Conservation (phyloP, 2,888 invertebrate genomes). For the Schizotus pectinicornis region DNA sequence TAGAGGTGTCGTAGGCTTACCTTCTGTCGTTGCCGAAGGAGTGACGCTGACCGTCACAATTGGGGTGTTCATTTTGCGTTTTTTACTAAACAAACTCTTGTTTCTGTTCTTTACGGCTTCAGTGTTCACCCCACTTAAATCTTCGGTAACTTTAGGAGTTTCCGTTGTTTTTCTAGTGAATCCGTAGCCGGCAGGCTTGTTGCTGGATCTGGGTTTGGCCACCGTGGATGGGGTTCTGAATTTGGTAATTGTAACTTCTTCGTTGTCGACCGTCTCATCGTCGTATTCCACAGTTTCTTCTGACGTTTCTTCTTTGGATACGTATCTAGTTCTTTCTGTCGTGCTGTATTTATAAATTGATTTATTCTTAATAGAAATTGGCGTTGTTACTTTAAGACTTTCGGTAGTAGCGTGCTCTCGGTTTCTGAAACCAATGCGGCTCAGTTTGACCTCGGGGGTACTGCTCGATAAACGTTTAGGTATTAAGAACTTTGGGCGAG, state of each 20-base stretch:
- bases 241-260: not conserved
- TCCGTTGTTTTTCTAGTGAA: conserved; percentile 35
- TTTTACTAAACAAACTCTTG: conserved; percentile 62
- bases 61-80: conserved; percentile 51
- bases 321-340: conserved; percentile 26
- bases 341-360: conserved; percentile 29
- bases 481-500: conserved; percentile 35
- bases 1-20: conserved; percentile 7
- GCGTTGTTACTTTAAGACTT: conserved; percentile 19
- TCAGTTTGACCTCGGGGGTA: too few species aligned
- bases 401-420: conserved; percentile 30
- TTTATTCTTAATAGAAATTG: conserved; percentile 1
- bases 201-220: conserved; percentile 24
- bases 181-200: conserved; percentile 22
- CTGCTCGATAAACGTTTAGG: conserved; percentile 27
- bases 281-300: conserved; percentile 14
- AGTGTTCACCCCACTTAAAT: conserved; percentile 56
- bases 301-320: conserved; percentile 6
- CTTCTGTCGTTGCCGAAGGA: conserved; percentile 14
- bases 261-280: conserved; percentile 24
- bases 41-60: conserved; percentile 18
- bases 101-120: conserved; percentile 63
- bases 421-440: too few species aligned
- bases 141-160: conserved; percentile 28
- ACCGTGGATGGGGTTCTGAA: not conserved